phyloP scores from a whole-genome alignment of 1,140 invertebrate species.

The Cataglyphis hispanica region DNA sequence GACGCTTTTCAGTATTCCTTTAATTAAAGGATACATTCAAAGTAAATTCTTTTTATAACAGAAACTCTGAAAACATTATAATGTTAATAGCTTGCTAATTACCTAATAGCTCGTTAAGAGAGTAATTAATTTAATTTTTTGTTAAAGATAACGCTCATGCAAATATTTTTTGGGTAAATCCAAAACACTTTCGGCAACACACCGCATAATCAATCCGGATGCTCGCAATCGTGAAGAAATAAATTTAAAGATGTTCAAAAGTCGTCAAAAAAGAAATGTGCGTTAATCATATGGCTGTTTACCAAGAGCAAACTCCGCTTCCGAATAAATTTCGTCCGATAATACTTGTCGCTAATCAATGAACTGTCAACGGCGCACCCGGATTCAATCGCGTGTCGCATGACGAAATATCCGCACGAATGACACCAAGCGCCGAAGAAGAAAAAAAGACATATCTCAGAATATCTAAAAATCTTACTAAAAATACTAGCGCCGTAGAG shows the following conservation, averaged over 20 bases:
- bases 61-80: neutral
- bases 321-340: constrained; percentile 37
- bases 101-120: neutral
- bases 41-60: too few relatives aligned
- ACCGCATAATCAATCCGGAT: neutral
- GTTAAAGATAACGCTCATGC: neutral
- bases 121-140: neutral
- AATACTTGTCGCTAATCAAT: constrained; percentile 45
- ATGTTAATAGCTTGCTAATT: neutral
- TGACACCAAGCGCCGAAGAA: constrained; percentile 6
- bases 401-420: constrained; percentile 31
- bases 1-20: too few relatives aligned
- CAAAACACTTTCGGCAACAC: neutral
- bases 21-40: too few relatives aligned
- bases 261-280: neutral
- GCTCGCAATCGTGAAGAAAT: neutral
- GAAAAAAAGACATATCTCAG: neutral
- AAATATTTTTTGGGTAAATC: neutral
- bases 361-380: constrained; percentile 19
- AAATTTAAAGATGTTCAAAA: constrained; percentile 4
- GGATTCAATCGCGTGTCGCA: neutral
- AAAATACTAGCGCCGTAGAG: neutral
- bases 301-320: neutral
- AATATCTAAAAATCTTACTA: constrained; percentile 19
- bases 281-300: constrained; percentile 22